Percentiles rank a stretch among this genome's conserved stretches.
Conservation (phyloP, 2,113 vertebrate genomes). For the Manacus vitellinus region DNA sequence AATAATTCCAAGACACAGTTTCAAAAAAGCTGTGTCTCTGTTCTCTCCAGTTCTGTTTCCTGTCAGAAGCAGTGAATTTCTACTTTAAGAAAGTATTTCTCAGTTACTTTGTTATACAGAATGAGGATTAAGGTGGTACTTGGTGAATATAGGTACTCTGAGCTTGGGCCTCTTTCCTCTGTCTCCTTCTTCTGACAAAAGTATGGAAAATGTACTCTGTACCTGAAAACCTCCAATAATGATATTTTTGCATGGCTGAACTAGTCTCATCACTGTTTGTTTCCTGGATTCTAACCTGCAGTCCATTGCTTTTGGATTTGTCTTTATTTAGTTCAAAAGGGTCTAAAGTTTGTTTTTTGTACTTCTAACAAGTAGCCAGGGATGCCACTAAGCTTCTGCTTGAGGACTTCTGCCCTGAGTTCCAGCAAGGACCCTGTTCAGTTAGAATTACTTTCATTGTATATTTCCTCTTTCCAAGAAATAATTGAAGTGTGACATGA, state of each 20-base stretch:
- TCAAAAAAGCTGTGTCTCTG: not conserved
- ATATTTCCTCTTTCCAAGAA: not conserved
- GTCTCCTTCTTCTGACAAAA: not conserved
- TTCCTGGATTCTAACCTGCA: not conserved
- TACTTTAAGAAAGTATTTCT: not conserved
- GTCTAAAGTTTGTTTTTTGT: not conserved
- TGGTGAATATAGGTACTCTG: not conserved
- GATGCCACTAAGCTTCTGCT: not conserved
- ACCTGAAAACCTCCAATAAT: not conserved
- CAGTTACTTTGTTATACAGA: not conserved
- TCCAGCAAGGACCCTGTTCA: not conserved
- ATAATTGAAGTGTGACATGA: not conserved
- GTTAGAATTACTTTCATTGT: not conserved
- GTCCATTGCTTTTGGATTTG: not conserved
- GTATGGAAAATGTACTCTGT: not conserved
- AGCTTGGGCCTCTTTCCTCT: not conserved
- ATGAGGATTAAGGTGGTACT: not conserved
- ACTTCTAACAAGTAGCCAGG: not conserved
- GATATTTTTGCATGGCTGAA: not conserved
- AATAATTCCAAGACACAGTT: not conserved
- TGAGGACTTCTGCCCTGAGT: not conserved
- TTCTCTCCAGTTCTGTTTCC: not conserved
- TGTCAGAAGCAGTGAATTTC: not conserved
- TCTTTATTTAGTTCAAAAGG: not conserved
- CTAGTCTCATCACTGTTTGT: not conserved